phyloP scores from a whole-genome alignment of 2,797 vertebrate species.

The Gastrophryne carolinensis region DNA sequence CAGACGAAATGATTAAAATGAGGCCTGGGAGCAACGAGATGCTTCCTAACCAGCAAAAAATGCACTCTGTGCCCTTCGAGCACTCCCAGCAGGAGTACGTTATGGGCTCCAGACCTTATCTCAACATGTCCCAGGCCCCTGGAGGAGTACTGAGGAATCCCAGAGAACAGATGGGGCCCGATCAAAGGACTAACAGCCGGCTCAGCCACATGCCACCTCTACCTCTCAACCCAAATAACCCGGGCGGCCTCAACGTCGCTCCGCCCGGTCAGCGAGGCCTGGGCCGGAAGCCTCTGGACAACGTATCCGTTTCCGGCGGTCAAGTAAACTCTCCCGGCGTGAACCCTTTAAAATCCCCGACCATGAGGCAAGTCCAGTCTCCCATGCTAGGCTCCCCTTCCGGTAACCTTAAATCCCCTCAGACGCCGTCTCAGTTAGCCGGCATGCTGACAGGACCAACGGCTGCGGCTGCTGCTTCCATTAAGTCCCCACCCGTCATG shows the following conservation, averaged over 20 bases:
- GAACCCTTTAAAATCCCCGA: slow-evolving; percentile 95
- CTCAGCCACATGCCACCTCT: slow-evolving; percentile 94
- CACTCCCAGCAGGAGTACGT: slow-evolving; percentile 91
- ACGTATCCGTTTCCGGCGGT: slow-evolving; percentile 82
- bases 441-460: slow-evolving; percentile 92
- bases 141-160: slow-evolving; percentile 79
- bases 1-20: slow-evolving; percentile 78
- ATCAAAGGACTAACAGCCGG: slow-evolving; percentile 93
- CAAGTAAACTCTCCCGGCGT: slow-evolving; percentile 94
- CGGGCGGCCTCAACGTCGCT: slow-evolving; percentile 77
- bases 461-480: slow-evolving; percentile 87
- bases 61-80: slow-evolving; percentile 79
- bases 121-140: slow-evolving; percentile 78
- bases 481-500: slow-evolving; percentile 95
- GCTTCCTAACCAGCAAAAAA: slow-evolving; percentile 80
- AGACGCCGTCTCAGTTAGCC: slow-evolving; percentile 96
- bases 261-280: slow-evolving; percentile 76
- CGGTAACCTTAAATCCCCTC: slow-evolving; percentile 96
- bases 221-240: slow-evolving; percentile 80
- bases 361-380: slow-evolving; percentile 95
- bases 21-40: slow-evolving; percentile 68
- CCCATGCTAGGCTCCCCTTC: slow-evolving; percentile 98
- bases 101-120: slow-evolving; percentile 89
- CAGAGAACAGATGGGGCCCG: slow-evolving; percentile 86
- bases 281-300: slow-evolving; percentile 91